Percentiles rank a stretch among this genome's conserved stretches.
Conservation (phyloP, 2,888 invertebrate species). For the Pristionchus exspectatus region DNA sequence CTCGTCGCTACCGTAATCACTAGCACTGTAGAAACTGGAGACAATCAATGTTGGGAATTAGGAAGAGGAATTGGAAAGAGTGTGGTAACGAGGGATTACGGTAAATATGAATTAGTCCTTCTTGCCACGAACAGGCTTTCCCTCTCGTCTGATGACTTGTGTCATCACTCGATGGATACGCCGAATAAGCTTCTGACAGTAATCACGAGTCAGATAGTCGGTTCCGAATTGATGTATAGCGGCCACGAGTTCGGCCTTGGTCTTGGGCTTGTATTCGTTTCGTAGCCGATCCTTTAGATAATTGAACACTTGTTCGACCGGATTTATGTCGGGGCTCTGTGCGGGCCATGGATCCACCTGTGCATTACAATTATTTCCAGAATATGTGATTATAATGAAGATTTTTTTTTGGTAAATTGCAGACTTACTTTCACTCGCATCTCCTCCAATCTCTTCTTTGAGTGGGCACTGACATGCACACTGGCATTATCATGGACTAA, state of each 20-base stretch:
- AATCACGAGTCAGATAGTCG: neutral
- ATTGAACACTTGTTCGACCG: neutral
- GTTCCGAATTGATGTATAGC: neutral
- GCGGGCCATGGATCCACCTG: constrained; percentile 21
- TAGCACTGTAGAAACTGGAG: too few species aligned
- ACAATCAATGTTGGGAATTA: too few species aligned
- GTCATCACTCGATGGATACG: neutral
- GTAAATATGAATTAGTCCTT: neutral
- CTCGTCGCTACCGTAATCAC: too few species aligned
- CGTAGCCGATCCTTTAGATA: neutral
- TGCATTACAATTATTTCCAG: neutral
- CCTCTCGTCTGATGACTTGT: neutral
- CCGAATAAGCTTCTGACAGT: neutral
- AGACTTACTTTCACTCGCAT: neutral
- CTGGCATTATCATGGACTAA: neutral
- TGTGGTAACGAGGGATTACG: neutral
- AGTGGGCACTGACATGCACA: neutral
- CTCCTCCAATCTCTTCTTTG: neutral
- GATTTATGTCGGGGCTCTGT: constrained; percentile 10
- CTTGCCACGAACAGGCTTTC: neutral
- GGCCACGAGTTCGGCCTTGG: neutral
- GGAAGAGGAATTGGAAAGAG: too few species aligned
- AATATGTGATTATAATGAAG: neutral
- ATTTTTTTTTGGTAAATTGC: neutral
- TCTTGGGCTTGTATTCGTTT: constrained; percentile 23